phyloP scores from a whole-genome alignment of 2,113 vertebrate species.

The Gasterosteus aculeatus region DNA sequence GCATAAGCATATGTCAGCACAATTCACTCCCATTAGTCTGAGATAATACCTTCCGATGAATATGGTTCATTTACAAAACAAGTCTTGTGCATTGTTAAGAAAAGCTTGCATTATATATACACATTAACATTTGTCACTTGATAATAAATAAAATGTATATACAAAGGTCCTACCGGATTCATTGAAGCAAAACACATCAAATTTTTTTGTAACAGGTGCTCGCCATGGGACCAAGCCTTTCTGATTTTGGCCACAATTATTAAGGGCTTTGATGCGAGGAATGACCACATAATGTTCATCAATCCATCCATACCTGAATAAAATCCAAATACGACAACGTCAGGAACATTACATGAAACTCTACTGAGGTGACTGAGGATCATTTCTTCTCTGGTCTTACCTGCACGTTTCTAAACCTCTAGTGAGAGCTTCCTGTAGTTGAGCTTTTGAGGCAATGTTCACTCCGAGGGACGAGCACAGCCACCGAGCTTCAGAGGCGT shows the following conservation, averaged over 20 bases:
- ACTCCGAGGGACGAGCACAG: conserved; percentile 81
- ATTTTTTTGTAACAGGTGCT: background rate
- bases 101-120: background rate
- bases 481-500: conserved; percentile 80
- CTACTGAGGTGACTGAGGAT: background rate
- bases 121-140: background rate
- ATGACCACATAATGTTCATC: conserved; percentile 83
- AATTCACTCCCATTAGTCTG: background rate
- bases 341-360: background rate
- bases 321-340: background rate
- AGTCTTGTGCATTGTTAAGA: background rate
- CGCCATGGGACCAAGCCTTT: conserved; percentile 83
- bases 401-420: conserved; percentile 91
- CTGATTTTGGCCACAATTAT: conserved; percentile 83
- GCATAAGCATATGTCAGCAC: background rate
- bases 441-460: conserved; percentile 81
- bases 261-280: conserved; percentile 81
- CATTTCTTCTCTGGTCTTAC: conserved; percentile 67
- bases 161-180: conserved; percentile 81
- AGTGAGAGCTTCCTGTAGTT: conserved; percentile 80
- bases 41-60: background rate
- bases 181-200: conserved; percentile 88
- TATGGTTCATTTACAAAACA: background rate
- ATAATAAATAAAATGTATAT: background rate
- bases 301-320: conserved; percentile 90